Evolutionary conservation across 2,888 invertebrate species (phyloP).

Genomic region (Drosophila neonasuta): DNA sequence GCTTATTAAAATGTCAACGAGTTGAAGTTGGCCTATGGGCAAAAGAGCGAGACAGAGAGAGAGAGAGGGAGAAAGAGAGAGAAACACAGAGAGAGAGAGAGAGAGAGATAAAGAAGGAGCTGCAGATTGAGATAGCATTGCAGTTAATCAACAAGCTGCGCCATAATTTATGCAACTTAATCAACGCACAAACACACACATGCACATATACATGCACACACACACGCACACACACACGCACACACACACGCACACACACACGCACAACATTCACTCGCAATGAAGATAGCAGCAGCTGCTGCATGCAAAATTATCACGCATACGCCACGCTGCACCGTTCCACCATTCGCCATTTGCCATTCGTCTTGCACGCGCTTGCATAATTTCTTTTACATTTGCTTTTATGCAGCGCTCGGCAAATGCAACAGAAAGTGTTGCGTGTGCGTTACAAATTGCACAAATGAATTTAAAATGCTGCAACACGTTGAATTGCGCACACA

Average conservation of each 20-base stretch:
- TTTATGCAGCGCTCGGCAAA: neutral
- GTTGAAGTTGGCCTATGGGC: slow-evolving; percentile 16
- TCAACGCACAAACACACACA: slow-evolving; percentile 39
- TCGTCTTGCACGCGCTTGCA: slow-evolving; percentile 29
- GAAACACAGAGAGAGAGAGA: neutral
- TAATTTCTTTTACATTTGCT: slow-evolving; percentile 37
- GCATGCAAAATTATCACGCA: slow-evolving; percentile 52
- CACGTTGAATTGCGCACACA: slow-evolving; percentile 9
- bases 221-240: slow-evolving; percentile 9
- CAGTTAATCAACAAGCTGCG: slow-evolving; percentile 54
- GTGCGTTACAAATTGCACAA: slow-evolving; percentile 39
- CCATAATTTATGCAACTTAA: slow-evolving; percentile 70
- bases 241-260: no score
- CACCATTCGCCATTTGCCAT: slow-evolving; percentile 2
- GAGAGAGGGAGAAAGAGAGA: neutral
- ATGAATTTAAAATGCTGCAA: slow-evolving; percentile 49
- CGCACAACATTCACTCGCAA: neutral
- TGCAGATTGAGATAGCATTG: slow-evolving; percentile 14
- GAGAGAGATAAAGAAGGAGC: neutral
- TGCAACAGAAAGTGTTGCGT: neutral
- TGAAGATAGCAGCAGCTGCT: neutral
- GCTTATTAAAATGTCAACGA: slow-evolving; percentile 67
- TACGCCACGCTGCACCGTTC: slow-evolving; percentile 39
- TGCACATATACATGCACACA: slow-evolving; percentile 10
- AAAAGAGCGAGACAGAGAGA: neutral